These are phyloP conservation scores for Orgyia antiqua DNA, from an alignment of 2,888 invertebrate genomes.

Conservation along the genomic window DNA sequence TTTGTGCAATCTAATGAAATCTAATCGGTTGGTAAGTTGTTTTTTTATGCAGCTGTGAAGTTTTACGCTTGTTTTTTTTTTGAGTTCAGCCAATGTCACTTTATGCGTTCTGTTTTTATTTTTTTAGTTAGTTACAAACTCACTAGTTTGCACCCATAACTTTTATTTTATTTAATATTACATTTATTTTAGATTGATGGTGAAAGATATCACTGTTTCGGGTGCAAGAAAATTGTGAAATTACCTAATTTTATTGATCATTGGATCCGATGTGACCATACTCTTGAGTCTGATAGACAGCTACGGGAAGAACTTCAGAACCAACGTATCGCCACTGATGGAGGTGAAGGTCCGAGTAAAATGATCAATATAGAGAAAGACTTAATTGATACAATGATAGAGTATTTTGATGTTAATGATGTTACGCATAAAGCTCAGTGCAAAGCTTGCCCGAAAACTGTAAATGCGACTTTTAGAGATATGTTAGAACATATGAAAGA, in stretches of 20 bases:
- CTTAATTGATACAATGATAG: constrained; percentile 23
- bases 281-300: constrained; percentile 5
- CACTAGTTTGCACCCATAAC: too few species aligned
- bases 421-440: constrained; percentile 31
- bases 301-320: constrained; percentile 1
- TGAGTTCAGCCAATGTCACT: too few species aligned
- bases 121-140: too few species aligned
- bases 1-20: too few species aligned
- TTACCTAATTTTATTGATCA: constrained; percentile 22
- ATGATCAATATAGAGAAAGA: constrained; percentile 8
- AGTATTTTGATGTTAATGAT: constrained; percentile 31
- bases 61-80: too few species aligned
- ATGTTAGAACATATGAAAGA: constrained; percentile 27
- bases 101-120: too few species aligned
- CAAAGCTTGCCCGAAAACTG: constrained; percentile 30
- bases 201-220: constrained; percentile 41
- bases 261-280: constrained; percentile 14
- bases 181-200: constrained; percentile 37
- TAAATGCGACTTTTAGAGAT: constrained; percentile 20
- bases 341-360: neutral
- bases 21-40: too few species aligned
- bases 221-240: constrained; percentile 33
- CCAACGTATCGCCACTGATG: neutral
- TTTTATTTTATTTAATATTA: neutral
- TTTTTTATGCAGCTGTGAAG: too few species aligned